Base-by-base conservation (phyloP, 2,888 invertebrate species). In the Aethes cnicana region DNA sequence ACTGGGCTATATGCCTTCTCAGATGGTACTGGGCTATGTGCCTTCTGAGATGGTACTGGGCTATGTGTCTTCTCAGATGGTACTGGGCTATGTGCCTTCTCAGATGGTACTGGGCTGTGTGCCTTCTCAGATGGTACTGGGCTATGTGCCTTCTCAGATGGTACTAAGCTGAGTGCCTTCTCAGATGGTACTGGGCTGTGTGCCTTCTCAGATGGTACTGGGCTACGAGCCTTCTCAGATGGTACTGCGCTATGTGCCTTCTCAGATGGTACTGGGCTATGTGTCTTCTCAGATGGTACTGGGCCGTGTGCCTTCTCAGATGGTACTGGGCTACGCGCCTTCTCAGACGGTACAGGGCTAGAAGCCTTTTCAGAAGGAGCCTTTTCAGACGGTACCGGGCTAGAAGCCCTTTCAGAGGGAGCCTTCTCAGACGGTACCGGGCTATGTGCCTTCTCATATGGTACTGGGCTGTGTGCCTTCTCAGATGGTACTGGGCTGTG, bases 391-490 rank as follows among this genome's bases (percentile, higher is more conserved):
- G 20, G 14, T 6, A 23, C 9, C 16, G 6, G 1, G 39, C 18
- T 60, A 54, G 0, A 4, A 18, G 42, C 16, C 21, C 28, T 44
- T 12, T 54, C 26, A n/a, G 41, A 25, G 12, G 33, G 41, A 36
- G 28, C 47, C 8, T 41, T 37, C 1, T 47, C 37, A 4, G 25
- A 17, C 5, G 53, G 21, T 1, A 30, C 23, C 6, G 53, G 58
- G n/a, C 52, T 62, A 0, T 53, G 39, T 16, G 20, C 48, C 18
- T 62, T 59, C 1, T 59, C 43, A 0, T 26, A 36, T 0, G 18
- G 20, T n/a, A n/a, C n/a, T n/a, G n/a, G n/a, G n/a, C n/a, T n/a
- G n/a, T n/a, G n/a, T 1, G 5, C 18, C 7, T 58, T 53, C 0
- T 48, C 42, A 0, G 49, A 35, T 18, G 6, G 11, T n/a, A n/a